Percentiles rank a stretch among this genome's conserved stretches.
phyloP scores from a whole-genome alignment of 92 coral and sea anemone genomes.

The Desmophyllum pertusum region DNA sequence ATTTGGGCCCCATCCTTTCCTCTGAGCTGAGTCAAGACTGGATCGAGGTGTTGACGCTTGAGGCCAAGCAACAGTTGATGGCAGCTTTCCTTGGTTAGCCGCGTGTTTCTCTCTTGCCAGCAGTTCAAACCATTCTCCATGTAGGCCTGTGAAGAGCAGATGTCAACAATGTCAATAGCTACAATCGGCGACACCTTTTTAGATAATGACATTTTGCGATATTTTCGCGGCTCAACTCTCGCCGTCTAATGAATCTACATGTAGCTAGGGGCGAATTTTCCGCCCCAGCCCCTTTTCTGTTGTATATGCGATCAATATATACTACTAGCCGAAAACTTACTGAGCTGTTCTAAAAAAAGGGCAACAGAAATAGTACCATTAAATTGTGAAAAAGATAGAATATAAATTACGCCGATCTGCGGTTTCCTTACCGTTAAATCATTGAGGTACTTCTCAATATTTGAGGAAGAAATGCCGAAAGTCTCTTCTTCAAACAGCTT shows the following conservation, averaged over 20 bases:
- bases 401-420: neutral
- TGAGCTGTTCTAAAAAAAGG: too few relatives aligned
- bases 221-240: too few relatives aligned
- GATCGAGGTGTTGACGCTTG: conserved; percentile 54
- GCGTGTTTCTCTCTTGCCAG: conserved; percentile 60
- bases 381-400: too few relatives aligned
- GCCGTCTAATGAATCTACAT: too few relatives aligned
- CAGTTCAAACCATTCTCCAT: conserved; percentile 36
- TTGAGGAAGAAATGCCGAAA: conserved; percentile 49
- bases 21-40: conserved; percentile 48
- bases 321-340: too few relatives aligned
- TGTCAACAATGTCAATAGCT: neutral
- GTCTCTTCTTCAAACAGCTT: conserved; percentile 56
- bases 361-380: too few relatives aligned
- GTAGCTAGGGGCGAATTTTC: too few relatives aligned
- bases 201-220: too few relatives aligned
- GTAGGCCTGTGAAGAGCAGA: conserved; percentile 21
- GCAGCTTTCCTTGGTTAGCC: conserved; percentile 56
- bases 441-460: conserved; percentile 62
- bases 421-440: conserved; percentile 62
- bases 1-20: conserved; percentile 57
- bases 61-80: conserved; percentile 47
- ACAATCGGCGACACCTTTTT: neutral
- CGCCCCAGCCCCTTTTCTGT: too few relatives aligned
- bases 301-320: too few relatives aligned